Percentiles rank a stretch among this genome's conserved stretches.
These are phyloP conservation scores for Vollenhovia emeryi DNA, from an alignment of 1,140 invertebrate species.

Conservation along the genomic window DNA sequence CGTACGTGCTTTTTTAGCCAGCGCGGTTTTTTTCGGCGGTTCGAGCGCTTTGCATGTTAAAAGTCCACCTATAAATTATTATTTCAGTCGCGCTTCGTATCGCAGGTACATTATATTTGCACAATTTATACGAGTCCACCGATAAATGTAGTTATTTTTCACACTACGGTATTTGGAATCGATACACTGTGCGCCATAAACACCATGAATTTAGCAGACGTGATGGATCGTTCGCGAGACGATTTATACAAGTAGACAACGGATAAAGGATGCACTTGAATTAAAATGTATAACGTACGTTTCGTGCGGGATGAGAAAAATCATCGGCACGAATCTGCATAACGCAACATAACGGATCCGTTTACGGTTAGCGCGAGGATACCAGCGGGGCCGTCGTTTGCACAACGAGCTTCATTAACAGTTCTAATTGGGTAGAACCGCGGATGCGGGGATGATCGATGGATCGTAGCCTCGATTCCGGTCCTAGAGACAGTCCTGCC, in stretches of 20 bases:
- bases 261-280: background rate
- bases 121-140: background rate
- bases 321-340: background rate
- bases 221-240: background rate
- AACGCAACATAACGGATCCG: conserved; percentile 20
- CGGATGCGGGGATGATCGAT: conserved; percentile 35
- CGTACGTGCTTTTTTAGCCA: background rate
- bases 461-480: conserved; percentile 21
- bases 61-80: background rate
- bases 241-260: background rate
- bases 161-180: background rate
- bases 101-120: background rate
- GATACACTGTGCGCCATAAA: background rate
- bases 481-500: conserved; percentile 19
- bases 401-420: conserved; percentile 30
- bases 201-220: background rate
- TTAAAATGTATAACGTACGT: background rate
- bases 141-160: background rate
- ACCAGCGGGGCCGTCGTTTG: background rate
- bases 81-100: background rate
- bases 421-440: conserved; percentile 38
- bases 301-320: background rate
- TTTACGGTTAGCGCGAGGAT: conserved; percentile 19
- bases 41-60: background rate
- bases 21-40: background rate